Evolutionary conservation across 2,113 vertebrate genomes (phyloP), one percentile per base, ranked within the genome.

Genomic region (Ellobius talpinus): DNA sequence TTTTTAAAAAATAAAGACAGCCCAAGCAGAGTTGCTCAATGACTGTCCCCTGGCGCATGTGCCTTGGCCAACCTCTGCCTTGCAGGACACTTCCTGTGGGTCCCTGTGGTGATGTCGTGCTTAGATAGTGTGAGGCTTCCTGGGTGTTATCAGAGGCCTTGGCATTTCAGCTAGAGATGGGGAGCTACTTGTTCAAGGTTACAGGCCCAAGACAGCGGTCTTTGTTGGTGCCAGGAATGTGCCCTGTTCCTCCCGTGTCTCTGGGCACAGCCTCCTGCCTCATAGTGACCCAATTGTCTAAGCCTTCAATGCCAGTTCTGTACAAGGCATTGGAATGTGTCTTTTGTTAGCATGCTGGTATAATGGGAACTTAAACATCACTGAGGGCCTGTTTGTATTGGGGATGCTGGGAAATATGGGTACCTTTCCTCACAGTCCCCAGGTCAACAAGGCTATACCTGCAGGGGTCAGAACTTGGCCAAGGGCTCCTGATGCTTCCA

Each of bases 61-160:
- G 0, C 0, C 33, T 24, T 19, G 19, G 29, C 2, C 13, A 0
- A 73, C 26, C 14, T 0, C 58, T 5, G 17, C 26, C 0, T 39
- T 29, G 14, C 19, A 7, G 87, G n/a, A 36, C 9, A 4, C 33
- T 39, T 86, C 47, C 55, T 16, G 17, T 61, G 10, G 14, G 78
- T 21, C 58, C 19, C 19, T 16, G n/a, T 19, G 24, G 47, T 65
- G 11, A 58, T 14, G 24, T 0, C 14, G 12, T 21, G 4, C 33
- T n/a, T 76, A 26, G 11, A 14, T 31, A 2, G 10, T 3, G 6
- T n/a, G 4, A 77, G 61, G 29, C 72, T 87, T 3, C 21, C 52
- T 23, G 72, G 81, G 66, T 47, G 39, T 24, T n/a, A 23, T 47
- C 47, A 42, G 86, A 26, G 29, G 61, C 36, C 39, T 82, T 39